phyloP scores from a whole-genome alignment of 1,140 invertebrate species.

The Mycetomoellerius zeteki region DNA sequence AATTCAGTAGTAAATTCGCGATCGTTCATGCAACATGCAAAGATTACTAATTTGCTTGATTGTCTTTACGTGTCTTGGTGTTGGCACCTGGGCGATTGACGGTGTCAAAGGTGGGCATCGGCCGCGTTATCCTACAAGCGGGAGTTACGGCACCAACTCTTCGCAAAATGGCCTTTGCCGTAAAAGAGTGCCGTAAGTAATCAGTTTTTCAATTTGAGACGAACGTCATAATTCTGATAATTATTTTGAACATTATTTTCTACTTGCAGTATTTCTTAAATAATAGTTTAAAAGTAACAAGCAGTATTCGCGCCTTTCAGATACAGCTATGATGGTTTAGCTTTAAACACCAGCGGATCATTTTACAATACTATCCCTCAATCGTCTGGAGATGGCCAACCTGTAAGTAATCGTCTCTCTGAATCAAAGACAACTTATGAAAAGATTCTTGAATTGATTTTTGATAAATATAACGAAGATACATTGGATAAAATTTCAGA shows the following conservation, averaged over 20 bases:
- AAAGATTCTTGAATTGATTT: neutral
- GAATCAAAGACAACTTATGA: too few species aligned
- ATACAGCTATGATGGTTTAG: conserved; percentile 65
- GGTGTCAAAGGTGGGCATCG: conserved; percentile 77
- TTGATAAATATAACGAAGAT: neutral
- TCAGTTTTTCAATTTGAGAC: neutral
- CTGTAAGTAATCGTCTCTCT: conserved; percentile 48
- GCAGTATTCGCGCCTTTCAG: conserved; percentile 54
- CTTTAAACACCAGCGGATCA: conserved; percentile 55
- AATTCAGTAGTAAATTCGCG: conserved; percentile 73
- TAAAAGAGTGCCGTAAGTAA: conserved; percentile 83
- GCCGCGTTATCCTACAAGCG: conserved; percentile 17
- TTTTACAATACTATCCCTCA: conserved; percentile 70
- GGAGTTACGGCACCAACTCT: conserved; percentile 47
- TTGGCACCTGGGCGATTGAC: conserved; percentile 65
- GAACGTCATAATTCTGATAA: neutral
- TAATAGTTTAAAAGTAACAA: neutral
- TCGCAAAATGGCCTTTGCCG: conserved; percentile 81
- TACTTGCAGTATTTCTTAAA: neutral
- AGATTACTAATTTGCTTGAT: conserved; percentile 53
- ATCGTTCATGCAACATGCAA: conserved; percentile 77
- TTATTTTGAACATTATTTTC: neutral
- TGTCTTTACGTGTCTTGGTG: conserved; percentile 57
- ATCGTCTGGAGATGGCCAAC: neutral
- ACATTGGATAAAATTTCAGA: neutral